Evolutionary conservation across 1,140 invertebrate species (phyloP).

Genomic region (Probaryconus sp.): DNA sequence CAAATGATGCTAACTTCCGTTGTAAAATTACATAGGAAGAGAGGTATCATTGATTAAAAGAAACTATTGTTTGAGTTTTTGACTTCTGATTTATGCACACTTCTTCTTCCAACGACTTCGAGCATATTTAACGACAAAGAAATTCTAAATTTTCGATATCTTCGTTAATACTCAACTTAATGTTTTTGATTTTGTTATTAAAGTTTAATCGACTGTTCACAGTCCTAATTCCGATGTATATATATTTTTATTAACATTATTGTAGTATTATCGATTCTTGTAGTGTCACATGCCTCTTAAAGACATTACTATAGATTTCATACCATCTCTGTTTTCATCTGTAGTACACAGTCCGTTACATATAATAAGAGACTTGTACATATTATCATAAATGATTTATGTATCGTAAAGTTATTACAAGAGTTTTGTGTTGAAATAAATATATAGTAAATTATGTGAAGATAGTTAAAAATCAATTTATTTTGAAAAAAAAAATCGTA

Average conservation of each 20-base stretch:
- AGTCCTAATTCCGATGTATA: constrained; percentile 25
- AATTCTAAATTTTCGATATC: constrained; percentile 23
- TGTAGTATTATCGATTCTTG: constrained; percentile 1
- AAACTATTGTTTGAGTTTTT: not conserved
- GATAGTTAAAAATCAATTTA: no score
- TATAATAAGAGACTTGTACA: no score
- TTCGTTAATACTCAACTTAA: not conserved
- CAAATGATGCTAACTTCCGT: no score
- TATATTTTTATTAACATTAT: constrained; percentile 26
- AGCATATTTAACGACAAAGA: constrained; percentile 15
- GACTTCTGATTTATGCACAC: not conserved
- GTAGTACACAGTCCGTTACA: no score
- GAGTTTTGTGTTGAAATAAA: no score
- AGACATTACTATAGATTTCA: constrained; percentile 14
- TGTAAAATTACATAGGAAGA: no score
- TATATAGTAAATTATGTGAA: no score
- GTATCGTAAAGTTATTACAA: no score
- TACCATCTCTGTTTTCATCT: no score
- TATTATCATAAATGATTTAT: no score
- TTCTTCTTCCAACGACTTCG: constrained; percentile 16
- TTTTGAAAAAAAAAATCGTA: no score
- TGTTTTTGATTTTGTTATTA: constrained; percentile 6
- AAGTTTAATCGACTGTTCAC: constrained; percentile 3
- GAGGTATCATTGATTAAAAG: no score
- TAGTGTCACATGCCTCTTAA: not conserved